Evolutionary conservation across 2,888 invertebrate species (phyloP).

Genomic region (Amaurobius ferox): DNA sequence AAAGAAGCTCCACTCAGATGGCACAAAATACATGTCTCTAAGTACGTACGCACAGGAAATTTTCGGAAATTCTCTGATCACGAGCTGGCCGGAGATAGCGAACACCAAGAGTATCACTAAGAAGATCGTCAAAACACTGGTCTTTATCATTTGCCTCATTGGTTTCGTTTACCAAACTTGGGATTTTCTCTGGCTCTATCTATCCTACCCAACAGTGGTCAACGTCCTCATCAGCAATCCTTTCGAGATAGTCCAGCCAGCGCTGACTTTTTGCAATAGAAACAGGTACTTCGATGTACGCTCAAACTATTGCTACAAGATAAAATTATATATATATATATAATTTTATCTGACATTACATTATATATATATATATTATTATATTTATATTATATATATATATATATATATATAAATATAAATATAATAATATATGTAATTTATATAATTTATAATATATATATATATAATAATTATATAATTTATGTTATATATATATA

Average conservation of each 20-base stretch:
- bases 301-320: no score
- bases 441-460: no score
- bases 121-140: constrained; percentile 19
- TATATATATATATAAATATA: no score
- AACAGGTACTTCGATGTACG: constrained; percentile 50
- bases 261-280: constrained; percentile 45
- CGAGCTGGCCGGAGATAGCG: constrained; percentile 42
- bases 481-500: no score
- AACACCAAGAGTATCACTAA: constrained; percentile 33
- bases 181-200: constrained; percentile 34
- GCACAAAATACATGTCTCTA: no score
- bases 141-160: constrained; percentile 28
- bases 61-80: constrained; percentile 32
- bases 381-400: no score
- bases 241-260: constrained; percentile 33
- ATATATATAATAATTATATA: no score
- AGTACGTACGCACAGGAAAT: background rate
- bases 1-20: no score
- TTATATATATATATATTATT: no score
- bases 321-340: no score
- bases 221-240: constrained; percentile 40
- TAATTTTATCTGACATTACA: no score
- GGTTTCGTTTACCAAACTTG: constrained; percentile 51
- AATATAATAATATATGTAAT: no score
- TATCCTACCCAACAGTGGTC: constrained; percentile 50